phyloP scores from a whole-genome alignment of 2,888 invertebrate species.

The Lacanobia oleracea region DNA sequence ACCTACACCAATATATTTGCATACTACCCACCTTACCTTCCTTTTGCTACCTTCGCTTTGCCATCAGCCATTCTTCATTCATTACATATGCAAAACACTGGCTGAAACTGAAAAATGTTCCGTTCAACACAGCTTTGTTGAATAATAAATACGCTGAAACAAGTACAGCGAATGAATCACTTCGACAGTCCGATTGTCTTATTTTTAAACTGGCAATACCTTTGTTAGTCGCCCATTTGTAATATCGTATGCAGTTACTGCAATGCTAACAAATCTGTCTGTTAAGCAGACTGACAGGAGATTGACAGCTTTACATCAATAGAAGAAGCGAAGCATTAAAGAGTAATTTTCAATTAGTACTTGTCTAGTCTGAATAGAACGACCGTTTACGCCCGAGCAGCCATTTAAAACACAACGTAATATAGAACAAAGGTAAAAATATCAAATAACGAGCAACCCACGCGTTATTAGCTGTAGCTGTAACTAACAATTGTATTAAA shows the following conservation, averaged over 20 bases:
- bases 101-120: constrained; percentile 42
- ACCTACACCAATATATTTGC: constrained; percentile 1
- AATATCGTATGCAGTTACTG: constrained; percentile 36
- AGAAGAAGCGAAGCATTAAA: neutral
- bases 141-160: constrained; percentile 46
- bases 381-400: neutral
- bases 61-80: constrained; percentile 34
- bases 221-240: constrained; percentile 20
- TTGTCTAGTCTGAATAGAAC: neutral
- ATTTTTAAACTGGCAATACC: constrained; percentile 41
- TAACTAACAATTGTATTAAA: constrained; percentile 32
- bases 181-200: constrained; percentile 39
- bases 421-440: constrained; percentile 20
- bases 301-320: constrained; percentile 34
- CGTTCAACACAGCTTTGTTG: constrained; percentile 34
- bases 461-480: constrained; percentile 11
- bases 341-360: neutral
- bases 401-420: constrained; percentile 1
- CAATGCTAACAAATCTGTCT: neutral
- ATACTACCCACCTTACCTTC: constrained; percentile 35
- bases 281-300: constrained; percentile 25
- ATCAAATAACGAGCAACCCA: constrained; percentile 17
- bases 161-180: constrained; percentile 34
- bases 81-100: constrained; percentile 55
- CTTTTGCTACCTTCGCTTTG: constrained; percentile 22